A percentile compares a stretch with the other conserved stretches of the same genome.
Evolutionary conservation across 1,140 invertebrate genomes (phyloP).

Genomic region (Zaprionus africanus): DNA sequence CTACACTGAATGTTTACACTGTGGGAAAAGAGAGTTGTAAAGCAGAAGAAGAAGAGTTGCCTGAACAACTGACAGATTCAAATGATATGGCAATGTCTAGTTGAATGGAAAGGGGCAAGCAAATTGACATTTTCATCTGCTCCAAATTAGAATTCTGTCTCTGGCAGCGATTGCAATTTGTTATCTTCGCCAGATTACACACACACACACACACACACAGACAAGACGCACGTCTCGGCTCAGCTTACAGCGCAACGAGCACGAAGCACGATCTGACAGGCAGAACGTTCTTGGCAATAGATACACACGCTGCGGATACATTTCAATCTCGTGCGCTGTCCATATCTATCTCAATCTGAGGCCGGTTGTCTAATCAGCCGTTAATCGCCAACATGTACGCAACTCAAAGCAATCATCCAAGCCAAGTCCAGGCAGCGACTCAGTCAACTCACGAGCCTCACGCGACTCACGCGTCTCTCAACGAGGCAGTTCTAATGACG

Average conservation of each 20-base stretch:
- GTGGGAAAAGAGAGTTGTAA: neutral
- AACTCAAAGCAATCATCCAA: slow-evolving; percentile 58
- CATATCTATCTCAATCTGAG: slow-evolving; percentile 41
- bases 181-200: slow-evolving; percentile 5
- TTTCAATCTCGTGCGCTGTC: slow-evolving; percentile 41
- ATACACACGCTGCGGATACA: slow-evolving; percentile 32
- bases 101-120: neutral
- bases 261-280: slow-evolving; percentile 4
- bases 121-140: slow-evolving; percentile 2
- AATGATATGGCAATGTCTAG: neutral
- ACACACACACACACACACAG: neutral
- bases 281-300: neutral
- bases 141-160: slow-evolving; percentile 6
- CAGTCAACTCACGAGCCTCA: slow-evolving; percentile 21
- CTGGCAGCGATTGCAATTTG: slow-evolving; percentile 2
- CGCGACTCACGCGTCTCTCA: slow-evolving; percentile 8
- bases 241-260: neutral
- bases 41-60: neutral
- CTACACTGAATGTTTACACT: slow-evolving; percentile 3
- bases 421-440: slow-evolving; percentile 33
- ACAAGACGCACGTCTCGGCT: neutral
- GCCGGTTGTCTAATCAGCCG: slow-evolving; percentile 67
- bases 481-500: slow-evolving; percentile 69
- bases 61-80: neutral
- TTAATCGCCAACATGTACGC: slow-evolving; percentile 66